Evolutionary conservation across 2,888 invertebrate species (phyloP).

Genomic region (Thereva unica): DNA sequence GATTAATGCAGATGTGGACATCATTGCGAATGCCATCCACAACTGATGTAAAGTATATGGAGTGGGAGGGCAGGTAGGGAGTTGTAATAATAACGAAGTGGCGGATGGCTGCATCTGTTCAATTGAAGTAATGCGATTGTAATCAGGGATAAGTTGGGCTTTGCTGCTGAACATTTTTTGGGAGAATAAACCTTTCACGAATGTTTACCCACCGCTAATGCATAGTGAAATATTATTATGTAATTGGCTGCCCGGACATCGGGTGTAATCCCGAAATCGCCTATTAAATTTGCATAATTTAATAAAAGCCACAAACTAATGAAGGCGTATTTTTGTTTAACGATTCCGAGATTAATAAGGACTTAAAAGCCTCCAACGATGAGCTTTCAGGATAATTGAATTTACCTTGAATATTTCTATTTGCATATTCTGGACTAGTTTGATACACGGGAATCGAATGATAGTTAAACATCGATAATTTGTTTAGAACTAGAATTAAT

Average conservation of each 20-base stretch:
- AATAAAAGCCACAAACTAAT: conserved; percentile 15
- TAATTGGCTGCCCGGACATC: neutral
- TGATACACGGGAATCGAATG: no score
- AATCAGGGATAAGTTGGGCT: conserved; percentile 14
- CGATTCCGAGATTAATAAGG: neutral
- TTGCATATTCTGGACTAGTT: no score
- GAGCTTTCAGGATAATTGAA: no score
- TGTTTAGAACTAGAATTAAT: no score
- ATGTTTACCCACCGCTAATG: conserved; percentile 22
- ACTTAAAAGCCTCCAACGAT: no score
- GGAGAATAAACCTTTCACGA: conserved; percentile 4
- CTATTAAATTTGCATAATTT: conserved; percentile 16
- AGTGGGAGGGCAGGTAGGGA: no score
- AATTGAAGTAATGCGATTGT: conserved; percentile 26
- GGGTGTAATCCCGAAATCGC: neutral
- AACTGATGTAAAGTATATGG: no score
- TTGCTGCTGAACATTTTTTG: neutral
- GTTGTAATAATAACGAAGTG: conserved; percentile 10
- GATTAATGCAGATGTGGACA: no score
- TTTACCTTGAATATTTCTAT: no score
- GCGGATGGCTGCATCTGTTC: conserved; percentile 11
- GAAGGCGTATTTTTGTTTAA: neutral
- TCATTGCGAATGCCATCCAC: no score
- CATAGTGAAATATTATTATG: conserved; percentile 28
- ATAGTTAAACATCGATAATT: no score